These are phyloP conservation scores for Spinibarbus caldwelli DNA, from an alignment of 2,797 vertebrate genomes.

Conservation along the genomic window DNA sequence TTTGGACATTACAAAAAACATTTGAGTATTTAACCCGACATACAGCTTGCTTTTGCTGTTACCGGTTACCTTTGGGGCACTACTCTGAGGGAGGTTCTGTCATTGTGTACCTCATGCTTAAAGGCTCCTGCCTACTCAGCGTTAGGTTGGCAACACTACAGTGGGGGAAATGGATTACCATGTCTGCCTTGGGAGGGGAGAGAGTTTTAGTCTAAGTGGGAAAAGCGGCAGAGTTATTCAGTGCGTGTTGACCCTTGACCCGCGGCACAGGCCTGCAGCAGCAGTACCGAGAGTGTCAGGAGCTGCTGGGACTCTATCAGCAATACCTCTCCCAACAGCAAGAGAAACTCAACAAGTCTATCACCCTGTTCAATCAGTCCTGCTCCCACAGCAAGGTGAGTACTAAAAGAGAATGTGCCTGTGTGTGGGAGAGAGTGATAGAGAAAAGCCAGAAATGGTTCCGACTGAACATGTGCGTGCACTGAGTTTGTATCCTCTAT, in stretches of 20 bases:
- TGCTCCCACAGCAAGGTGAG: constrained; percentile 73
- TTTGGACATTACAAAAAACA: constrained; percentile 11
- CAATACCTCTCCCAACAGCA: constrained; percentile 95
- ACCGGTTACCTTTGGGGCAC: constrained; percentile 9
- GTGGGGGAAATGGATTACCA: constrained; percentile 47
- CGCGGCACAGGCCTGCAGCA: constrained; percentile 86
- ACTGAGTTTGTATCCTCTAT: constrained; percentile 18
- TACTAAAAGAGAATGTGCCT: constrained; percentile 10
- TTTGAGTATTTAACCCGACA: neutral
- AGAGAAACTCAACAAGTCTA: constrained; percentile 87
- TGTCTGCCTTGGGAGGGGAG: constrained; percentile 37
- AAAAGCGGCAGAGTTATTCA: constrained; percentile 49
- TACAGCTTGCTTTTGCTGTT: constrained; percentile 20
- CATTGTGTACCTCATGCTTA: neutral
- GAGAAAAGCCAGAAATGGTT: constrained; percentile 5
- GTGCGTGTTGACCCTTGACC: constrained; percentile 76
- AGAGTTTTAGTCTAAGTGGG: constrained; percentile 42
- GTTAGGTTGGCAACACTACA: constrained; percentile 40
- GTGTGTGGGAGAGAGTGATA: constrained; percentile 28
- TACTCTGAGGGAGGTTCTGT: neutral
- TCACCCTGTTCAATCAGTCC: constrained; percentile 80
- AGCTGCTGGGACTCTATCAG: constrained; percentile 93
- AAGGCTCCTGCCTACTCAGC: constrained; percentile 41
- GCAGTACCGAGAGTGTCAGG: constrained; percentile 96
- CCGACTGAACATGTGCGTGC: constrained; percentile 10